These are phyloP conservation scores for Miichthys miiuy DNA, from an alignment of 2,797 vertebrate genomes.

Conservation along the genomic window DNA sequence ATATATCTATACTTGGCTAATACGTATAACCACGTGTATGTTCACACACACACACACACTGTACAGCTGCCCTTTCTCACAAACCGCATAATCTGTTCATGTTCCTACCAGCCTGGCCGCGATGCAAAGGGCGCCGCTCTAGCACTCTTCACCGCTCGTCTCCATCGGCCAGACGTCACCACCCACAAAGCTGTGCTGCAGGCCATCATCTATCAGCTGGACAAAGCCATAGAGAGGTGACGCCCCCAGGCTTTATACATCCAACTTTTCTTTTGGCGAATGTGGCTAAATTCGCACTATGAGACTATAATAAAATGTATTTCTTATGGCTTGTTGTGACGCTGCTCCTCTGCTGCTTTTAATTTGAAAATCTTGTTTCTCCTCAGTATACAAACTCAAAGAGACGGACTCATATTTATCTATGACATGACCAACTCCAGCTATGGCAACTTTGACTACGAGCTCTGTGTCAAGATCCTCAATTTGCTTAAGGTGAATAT, in stretches of 20 bases:
- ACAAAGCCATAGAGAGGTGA: slow-evolving; percentile 91
- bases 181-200: slow-evolving; percentile 90
- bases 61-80: neutral
- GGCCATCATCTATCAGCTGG: slow-evolving; percentile 91
- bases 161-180: slow-evolving; percentile 86
- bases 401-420: slow-evolving; percentile 90
- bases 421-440: slow-evolving; percentile 92
- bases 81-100: slow-evolving; percentile 2
- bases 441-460: slow-evolving; percentile 91
- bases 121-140: slow-evolving; percentile 89
- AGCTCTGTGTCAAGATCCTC: slow-evolving; percentile 91
- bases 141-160: slow-evolving; percentile 89
- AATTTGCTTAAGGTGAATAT: slow-evolving; percentile 89
- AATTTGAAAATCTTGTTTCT: slow-evolving; percentile 34
- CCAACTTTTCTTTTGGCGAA: neutral
- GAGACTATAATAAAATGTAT: neutral
- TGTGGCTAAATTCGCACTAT: neutral
- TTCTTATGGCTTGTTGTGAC: neutral
- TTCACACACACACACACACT: neutral
- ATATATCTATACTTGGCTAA: neutral
- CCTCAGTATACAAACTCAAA: slow-evolving; percentile 87
- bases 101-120: slow-evolving; percentile 84
- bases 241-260: neutral
- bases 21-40: neutral
- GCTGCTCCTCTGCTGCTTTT: neutral